Evolutionary conservation across 1,140 invertebrate species (phyloP).

Genomic region (Ceratina japonica): DNA sequence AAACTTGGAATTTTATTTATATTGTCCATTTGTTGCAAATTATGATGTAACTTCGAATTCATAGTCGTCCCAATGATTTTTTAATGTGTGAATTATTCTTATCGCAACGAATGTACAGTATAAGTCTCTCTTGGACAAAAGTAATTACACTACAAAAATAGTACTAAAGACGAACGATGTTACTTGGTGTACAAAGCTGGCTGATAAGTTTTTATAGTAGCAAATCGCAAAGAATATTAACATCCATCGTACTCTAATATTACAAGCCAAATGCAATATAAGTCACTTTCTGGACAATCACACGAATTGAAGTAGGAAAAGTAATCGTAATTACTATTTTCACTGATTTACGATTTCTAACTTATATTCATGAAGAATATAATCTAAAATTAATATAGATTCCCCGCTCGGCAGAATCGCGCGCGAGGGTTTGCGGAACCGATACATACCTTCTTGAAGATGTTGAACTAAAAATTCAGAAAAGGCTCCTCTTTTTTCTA

Average conservation of each 20-base stretch:
- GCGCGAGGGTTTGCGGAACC: slow-evolving; percentile 17
- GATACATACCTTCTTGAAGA: slow-evolving; percentile 84
- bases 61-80: no score
- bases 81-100: no score
- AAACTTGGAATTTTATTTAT: neutral
- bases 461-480: slow-evolving; percentile 91
- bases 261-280: slow-evolving; percentile 52
- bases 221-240: slow-evolving; percentile 36
- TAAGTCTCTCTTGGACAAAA: no score
- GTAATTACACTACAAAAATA: neutral
- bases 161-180: neutral
- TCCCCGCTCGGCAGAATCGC: slow-evolving; percentile 2
- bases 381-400: slow-evolving; percentile 68
- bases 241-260: slow-evolving; percentile 39
- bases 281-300: slow-evolving; percentile 48
- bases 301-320: slow-evolving; percentile 57
- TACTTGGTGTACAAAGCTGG: slow-evolving; percentile 23
- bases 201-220: slow-evolving; percentile 26
- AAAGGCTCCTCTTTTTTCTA: slow-evolving; percentile 90
- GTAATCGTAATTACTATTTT: slow-evolving; percentile 71
- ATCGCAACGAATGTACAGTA: no score
- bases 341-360: slow-evolving; percentile 78
- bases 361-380: slow-evolving; percentile 78
- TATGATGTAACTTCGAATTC: no score
- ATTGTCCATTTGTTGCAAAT: no score